Conservation (phyloP, 2,888 invertebrate genomes). For the Rosalia funebris region DNA sequence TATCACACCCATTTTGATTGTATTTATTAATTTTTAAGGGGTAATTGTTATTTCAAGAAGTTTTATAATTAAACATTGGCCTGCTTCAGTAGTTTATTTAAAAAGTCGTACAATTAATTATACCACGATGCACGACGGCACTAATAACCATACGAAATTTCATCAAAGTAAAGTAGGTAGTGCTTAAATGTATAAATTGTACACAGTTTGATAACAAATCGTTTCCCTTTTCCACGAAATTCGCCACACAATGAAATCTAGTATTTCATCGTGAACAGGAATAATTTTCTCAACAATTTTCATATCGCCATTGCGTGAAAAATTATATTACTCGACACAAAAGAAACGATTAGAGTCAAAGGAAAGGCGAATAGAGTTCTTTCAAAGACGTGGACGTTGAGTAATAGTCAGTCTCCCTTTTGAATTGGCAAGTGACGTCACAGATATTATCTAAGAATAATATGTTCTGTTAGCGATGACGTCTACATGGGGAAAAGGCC, state of each 20-base stretch:
- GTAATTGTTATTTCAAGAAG: too few species aligned
- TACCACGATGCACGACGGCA: too few species aligned
- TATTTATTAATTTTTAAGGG: too few species aligned
- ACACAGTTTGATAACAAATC: neutral
- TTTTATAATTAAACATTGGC: too few species aligned
- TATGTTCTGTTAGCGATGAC: slow-evolving; percentile 28
- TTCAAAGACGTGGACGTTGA: slow-evolving; percentile 14
- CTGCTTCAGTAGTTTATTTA: too few species aligned
- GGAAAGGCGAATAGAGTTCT: slow-evolving; percentile 4
- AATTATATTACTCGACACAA: slow-evolving; percentile 11
- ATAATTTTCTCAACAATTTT: neutral
- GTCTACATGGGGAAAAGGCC: too few species aligned
- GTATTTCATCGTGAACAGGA: neutral
- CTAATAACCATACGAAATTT: too few species aligned
- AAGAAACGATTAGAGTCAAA: slow-evolving; percentile 8
- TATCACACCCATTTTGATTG: too few species aligned
- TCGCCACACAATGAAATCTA: neutral
- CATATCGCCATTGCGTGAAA: neutral
- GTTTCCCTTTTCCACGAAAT: neutral
- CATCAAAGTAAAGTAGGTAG: too few species aligned
- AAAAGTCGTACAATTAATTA: too few species aligned
- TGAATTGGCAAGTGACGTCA: slow-evolving; percentile 26
- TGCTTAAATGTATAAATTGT: too few species aligned
- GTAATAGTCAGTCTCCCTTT: slow-evolving; percentile 17
- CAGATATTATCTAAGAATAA: slow-evolving; percentile 34